These are phyloP conservation scores for Kryptolebias ocellatus DNA, from an alignment of 2,797 vertebrate species.

Conservation along the genomic window DNA sequence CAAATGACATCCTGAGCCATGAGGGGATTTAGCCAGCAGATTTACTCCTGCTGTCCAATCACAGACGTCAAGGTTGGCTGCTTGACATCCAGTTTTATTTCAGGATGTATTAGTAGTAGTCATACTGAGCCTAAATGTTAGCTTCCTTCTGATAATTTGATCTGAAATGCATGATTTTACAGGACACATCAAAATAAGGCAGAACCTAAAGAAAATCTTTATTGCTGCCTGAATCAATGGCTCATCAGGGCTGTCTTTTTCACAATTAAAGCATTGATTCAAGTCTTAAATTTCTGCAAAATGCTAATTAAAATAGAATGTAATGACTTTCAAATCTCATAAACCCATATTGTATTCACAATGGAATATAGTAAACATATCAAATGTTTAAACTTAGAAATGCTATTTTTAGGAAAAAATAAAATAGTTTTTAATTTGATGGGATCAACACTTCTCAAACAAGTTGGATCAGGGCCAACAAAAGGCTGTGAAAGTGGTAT, in stretches of 20 bases:
- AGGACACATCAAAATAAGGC: background rate
- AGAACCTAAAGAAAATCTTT: background rate
- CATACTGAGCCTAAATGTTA: conserved; percentile 1
- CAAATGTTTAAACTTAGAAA: too few species aligned
- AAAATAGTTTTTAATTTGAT: too few species aligned
- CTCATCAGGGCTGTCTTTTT: background rate
- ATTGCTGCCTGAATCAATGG: background rate
- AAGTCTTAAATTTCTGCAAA: too few species aligned
- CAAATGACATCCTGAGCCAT: conserved; percentile 69
- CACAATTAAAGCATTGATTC: background rate
- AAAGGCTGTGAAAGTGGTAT: too few species aligned
- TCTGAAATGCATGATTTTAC: background rate
- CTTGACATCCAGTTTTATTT: conserved; percentile 51
- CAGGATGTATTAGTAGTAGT: conserved; percentile 30
- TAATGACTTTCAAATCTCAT: too few species aligned
- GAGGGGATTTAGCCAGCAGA: conserved; percentile 68
- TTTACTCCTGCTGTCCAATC: conserved; percentile 76
- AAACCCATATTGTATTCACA: too few species aligned
- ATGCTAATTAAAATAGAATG: too few species aligned
- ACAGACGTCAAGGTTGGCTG: conserved; percentile 30
- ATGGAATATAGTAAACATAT: too few species aligned
- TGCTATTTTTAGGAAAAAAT: too few species aligned
- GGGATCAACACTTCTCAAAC: too few species aligned
- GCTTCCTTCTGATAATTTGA: conserved; percentile 37
- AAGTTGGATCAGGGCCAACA: too few species aligned